Evolutionary conservation across 2,888 invertebrate species (phyloP).

Genomic region (Agrilus biguttatus): DNA sequence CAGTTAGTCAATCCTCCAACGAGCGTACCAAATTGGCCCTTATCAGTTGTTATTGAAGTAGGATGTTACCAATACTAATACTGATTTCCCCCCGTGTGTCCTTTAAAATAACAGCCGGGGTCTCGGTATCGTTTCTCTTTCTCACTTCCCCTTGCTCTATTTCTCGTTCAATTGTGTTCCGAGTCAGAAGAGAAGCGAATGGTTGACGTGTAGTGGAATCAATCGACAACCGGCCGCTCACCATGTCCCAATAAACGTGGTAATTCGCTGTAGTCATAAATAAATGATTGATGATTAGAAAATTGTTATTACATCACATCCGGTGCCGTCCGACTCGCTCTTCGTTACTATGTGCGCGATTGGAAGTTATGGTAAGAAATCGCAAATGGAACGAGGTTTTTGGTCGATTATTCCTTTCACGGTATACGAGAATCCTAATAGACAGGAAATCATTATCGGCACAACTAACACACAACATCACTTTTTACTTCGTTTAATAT

Average conservation of each 20-base stretch:
- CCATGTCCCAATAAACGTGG: conserved; percentile 16
- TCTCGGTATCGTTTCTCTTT: too few species aligned
- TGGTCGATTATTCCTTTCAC: too few species aligned
- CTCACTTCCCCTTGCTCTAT: too few species aligned
- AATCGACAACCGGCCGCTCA: conserved; percentile 10
- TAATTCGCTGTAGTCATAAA: conserved; percentile 30
- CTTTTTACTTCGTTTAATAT: too few species aligned
- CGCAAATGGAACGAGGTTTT: conserved; percentile 6
- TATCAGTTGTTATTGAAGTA: conserved; percentile 18
- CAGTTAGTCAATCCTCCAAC: too few species aligned
- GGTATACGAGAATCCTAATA: too few species aligned
- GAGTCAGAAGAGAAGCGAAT: conserved; percentile 8
- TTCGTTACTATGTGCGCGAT: conserved; percentile 3
- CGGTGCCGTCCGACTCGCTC: conserved; percentile 16
- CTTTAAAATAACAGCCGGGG: conserved; percentile 6
- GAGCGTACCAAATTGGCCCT: conserved; percentile 8
- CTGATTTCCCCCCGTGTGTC: conserved; percentile 14
- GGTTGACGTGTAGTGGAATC: conserved; percentile 12
- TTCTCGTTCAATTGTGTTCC: too few species aligned
- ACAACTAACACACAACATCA: too few species aligned
- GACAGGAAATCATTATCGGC: too few species aligned
- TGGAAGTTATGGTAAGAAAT: conserved; percentile 9
- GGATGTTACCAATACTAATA: conserved; percentile 19
- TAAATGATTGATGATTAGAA: conserved; percentile 35
- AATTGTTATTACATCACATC: conserved; percentile 32